phyloP scores from a whole-genome alignment of 2,888 invertebrate genomes.

The Timandra comae region DNA sequence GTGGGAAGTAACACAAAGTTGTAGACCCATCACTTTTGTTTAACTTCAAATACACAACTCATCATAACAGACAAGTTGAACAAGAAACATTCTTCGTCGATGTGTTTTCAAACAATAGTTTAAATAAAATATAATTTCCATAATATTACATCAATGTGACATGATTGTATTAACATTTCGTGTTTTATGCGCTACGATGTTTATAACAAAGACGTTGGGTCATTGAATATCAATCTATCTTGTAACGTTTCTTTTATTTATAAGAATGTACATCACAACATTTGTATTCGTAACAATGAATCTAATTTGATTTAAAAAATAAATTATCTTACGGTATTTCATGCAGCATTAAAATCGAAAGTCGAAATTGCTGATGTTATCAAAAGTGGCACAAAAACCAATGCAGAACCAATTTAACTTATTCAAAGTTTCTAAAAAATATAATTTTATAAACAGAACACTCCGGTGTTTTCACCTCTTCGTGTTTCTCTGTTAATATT shows the following conservation, averaged over 20 bases:
- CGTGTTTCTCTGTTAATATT: conserved; percentile 59
- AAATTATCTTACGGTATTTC: conserved; percentile 4
- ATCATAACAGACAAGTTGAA: conserved; percentile 12
- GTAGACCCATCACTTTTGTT: conserved; percentile 1
- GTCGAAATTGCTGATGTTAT: neutral
- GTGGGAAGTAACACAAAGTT: neutral
- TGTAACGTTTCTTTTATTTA: conserved; percentile 7
- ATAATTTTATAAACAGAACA: conserved; percentile 23
- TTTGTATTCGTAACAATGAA: too few species aligned
- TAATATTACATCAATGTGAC: conserved; percentile 49
- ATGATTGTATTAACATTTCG: conserved; percentile 62
- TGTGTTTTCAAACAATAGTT: conserved; percentile 29
- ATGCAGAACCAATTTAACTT: neutral
- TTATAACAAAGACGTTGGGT: conserved; percentile 47
- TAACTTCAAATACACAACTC: conserved; percentile 7
- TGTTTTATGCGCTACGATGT: too few species aligned
- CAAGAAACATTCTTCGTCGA: conserved; percentile 24
- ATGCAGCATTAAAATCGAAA: conserved; percentile 6
- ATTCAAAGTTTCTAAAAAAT: conserved; percentile 12
- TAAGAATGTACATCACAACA: too few species aligned
- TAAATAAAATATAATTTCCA: conserved; percentile 32
- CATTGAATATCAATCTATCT: conserved; percentile 56
- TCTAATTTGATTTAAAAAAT: conserved; percentile 5
- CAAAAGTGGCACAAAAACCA: conserved; percentile 1
- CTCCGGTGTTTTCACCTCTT: conserved; percentile 44